Base-by-base conservation (phyloP, 2,797 vertebrate species). In the Catamblyrhynchus diadema region DNA sequence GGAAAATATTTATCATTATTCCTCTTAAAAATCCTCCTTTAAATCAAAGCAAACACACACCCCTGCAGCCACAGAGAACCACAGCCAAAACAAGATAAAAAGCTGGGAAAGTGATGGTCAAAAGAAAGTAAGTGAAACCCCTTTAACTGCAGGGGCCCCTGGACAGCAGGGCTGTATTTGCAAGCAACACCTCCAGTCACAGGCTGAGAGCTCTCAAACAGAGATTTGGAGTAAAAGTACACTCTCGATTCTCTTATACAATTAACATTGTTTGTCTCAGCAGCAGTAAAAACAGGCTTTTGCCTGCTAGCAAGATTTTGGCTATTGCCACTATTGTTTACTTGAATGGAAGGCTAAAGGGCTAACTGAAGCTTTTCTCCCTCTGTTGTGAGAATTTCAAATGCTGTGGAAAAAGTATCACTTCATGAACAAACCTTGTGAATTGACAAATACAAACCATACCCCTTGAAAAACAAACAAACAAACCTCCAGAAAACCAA, bases 1-100 rank as follows among this genome's bases (percentile, higher is more conserved):
- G 47, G 86, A 96, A 95, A 96, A 72, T 56, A 81, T n/a, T 93
- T 69, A 62, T 70, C 72, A 39, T 69, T 51, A 47, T 77, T 92
- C 45, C 57, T 90, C 92, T 91, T 14, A 51, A 88, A 95, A 90
- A 48, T 39, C 20, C 20, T 79, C 61, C 37, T 66, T 81, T 54
- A 79, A 84, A 67, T 66, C 53, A 65, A 48, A 23, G 27, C 9
- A 4, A 19, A 18, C 8, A 42, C 28, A 18, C 8, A 6, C 3
- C 19, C 10, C 24, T 57, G 35, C 6, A 25, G 25, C 47, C 72
- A 81, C n/a, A 61, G 30, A 35, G 18, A 93, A 73, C 33, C 74
- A 12, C 1, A 59, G 33, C 11, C 42, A 85, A 85, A 94, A 70
- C 8, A 42, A 77, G 15, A 25, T 25, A 18, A 60, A 51, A 45